These are phyloP conservation scores for Ostrea denselamellosa DNA, from an alignment of 1,140 invertebrate genomes.

Conservation along the genomic window DNA sequence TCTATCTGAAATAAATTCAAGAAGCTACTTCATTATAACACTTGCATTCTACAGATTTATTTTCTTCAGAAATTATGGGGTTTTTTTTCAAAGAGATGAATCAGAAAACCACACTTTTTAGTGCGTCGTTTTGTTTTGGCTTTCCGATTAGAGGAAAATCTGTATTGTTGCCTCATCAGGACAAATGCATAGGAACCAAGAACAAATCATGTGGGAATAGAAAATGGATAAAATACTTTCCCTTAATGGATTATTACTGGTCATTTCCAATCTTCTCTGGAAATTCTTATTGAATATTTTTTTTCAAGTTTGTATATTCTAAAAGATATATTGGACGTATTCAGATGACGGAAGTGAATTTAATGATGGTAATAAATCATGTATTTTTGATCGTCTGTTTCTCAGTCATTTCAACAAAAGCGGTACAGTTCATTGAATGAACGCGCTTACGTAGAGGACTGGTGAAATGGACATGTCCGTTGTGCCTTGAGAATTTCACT, in stretches of 20 bases:
- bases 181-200: neutral
- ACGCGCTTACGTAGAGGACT: conserved; percentile 2
- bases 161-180: neutral
- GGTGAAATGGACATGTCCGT: neutral
- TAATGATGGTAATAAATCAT: conserved; percentile 6
- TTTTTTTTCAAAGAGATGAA: neutral
- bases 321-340: neutral
- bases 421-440: neutral
- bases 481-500: conserved; percentile 21
- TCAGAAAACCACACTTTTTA: neutral
- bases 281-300: neutral
- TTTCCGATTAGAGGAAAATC: neutral
- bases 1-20: too few species aligned
- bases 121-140: neutral
- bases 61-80: neutral
- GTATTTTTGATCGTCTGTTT: conserved; percentile 3
- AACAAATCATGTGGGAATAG: neutral
- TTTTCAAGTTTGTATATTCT: neutral
- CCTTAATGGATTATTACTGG: conserved; percentile 8
- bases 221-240: conserved; percentile 24
- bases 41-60: neutral
- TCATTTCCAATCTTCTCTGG: conserved; percentile 12
- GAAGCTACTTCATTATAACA: neutral
- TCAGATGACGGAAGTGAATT: neutral
- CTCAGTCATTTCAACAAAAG: neutral